These are phyloP conservation scores for Serranus cabrilla DNA, from an alignment of 2,797 vertebrate genomes.

Conservation along the genomic window DNA sequence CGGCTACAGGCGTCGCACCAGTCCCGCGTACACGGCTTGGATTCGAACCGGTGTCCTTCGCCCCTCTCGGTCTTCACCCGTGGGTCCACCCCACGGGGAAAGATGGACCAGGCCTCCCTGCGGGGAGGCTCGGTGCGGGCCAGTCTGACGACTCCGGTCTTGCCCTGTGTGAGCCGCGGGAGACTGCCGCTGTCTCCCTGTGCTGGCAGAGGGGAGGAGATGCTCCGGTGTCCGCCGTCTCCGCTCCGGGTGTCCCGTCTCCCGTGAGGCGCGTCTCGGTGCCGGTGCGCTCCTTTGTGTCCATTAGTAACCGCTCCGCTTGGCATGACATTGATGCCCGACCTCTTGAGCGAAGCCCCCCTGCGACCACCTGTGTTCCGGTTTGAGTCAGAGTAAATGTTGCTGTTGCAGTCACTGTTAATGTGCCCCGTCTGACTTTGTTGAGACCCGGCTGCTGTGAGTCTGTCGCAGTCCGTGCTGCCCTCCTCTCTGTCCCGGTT, in stretches of 20 bases:
- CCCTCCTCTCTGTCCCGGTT: conserved; percentile 45
- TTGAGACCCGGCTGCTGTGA: conserved; percentile 6
- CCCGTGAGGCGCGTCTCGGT: conserved; percentile 47
- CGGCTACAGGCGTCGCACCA: conserved; percentile 93
- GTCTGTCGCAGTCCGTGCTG: conserved; percentile 21
- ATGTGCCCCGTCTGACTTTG: conserved; percentile 20
- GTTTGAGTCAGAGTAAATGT: conserved; percentile 39
- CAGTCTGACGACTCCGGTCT: conserved; percentile 84
- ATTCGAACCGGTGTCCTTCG: conserved; percentile 89
- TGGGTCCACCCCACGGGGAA: conserved; percentile 86
- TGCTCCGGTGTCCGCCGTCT: conserved; percentile 35
- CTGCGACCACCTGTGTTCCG: conserved; percentile 44
- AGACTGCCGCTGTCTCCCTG: conserved; percentile 45
- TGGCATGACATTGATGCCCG: conserved; percentile 30
- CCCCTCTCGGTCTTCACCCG: conserved; percentile 86
- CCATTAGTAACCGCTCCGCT: conserved; percentile 32
- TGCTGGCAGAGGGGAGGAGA: conserved; percentile 4
- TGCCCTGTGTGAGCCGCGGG: conserved; percentile 80
- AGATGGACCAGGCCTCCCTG: conserved; percentile 93
- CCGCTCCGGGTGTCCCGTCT: conserved; percentile 48
- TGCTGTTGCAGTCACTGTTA: conserved; percentile 52
- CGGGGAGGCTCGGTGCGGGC: conserved; percentile 85
- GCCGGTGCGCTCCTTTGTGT: conserved; percentile 42
- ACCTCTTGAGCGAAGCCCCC: conserved; percentile 47
- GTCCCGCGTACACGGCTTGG: conserved; percentile 80